Base-by-base conservation (phyloP, 1,140 invertebrate species). In the Drosophila grimshawi region DNA sequence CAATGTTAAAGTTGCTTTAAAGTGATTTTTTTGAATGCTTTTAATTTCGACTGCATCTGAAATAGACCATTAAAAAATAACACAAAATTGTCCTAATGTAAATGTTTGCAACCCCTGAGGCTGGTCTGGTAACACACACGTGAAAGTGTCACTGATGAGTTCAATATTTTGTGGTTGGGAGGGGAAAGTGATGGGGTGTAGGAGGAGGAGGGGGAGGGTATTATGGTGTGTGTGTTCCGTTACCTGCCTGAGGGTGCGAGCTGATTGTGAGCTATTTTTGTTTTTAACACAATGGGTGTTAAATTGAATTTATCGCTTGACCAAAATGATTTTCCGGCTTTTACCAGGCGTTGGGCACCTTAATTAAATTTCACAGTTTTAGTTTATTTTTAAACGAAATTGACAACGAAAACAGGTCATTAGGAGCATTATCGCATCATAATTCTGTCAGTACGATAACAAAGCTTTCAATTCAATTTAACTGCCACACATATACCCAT, bases 371-470 rank as follows among this genome's bases (percentile, higher is more conserved):
- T 77, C 74, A 78, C 48, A 79, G 56, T 80, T 78, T 77, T 80
- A 73, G 77, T 78, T 76, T 81, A 80, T 79, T 80, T 80, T 76
- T 76, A 76, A 69, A 77, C 78, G 77, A 72, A 73, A 71, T 80
- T 85, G 79, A 86, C 80, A 82, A 73, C 73, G 73, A 86, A 82
- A 86, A 80, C 70, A 80, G 81, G 81, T 86, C 81, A 86, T 82
- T 86, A 81, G 73, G 71, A 86, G 67, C 81, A 81, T 81, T 86
- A 86, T 79, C 80, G 74, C 80, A 80, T 86, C 81, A 86, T 86
- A 86, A 81, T 76, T 86, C 81, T 86, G 76, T 81, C 80, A 82
- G 73, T 72, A 73, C 70, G 76, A 77, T 76, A 79, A 81, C 79
- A 79, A 76, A 81, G 76, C 76, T 79, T 65, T 79, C 79, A 79